Percentiles rank a stretch among this genome's conserved stretches.
Conservation (phyloP, 1,140 invertebrate species). For the Acromyrmex echinatior region DNA sequence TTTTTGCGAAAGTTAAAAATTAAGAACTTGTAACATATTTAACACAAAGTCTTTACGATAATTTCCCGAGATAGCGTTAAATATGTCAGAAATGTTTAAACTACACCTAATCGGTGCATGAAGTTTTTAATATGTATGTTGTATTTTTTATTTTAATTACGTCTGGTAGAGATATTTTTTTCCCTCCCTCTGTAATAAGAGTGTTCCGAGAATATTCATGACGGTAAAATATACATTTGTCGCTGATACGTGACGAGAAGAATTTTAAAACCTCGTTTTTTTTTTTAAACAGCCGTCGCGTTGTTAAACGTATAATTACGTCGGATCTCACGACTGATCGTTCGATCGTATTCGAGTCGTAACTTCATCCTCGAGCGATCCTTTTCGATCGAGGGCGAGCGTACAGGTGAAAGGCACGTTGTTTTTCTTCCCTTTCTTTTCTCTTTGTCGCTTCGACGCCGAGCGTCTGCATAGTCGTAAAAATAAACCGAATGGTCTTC, state of each 20-base stretch:
- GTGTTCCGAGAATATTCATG: conserved; percentile 25
- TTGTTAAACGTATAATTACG: conserved; percentile 20
- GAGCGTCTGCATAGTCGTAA: conserved; percentile 26
- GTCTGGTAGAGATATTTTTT: background rate
- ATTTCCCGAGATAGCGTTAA: background rate
- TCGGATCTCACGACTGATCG: background rate
- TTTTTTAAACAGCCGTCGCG: conserved; percentile 23
- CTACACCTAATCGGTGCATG: background rate
- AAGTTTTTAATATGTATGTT: background rate
- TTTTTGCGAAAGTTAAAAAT: background rate
- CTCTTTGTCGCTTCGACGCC: conserved; percentile 4
- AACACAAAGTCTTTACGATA: background rate
- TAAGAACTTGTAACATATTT: background rate
- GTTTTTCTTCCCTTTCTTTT: background rate
- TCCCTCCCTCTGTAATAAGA: background rate
- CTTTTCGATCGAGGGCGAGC: conserved; percentile 19
- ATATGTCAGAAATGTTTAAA: background rate
- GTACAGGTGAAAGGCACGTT: conserved; percentile 38
- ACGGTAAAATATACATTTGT: conserved; percentile 2
- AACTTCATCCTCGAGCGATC: conserved; percentile 15
- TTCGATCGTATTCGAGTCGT: background rate
- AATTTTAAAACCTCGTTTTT: background rate
- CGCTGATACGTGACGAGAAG: background rate
- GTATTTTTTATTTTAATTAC: background rate
- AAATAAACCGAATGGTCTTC: conserved; percentile 56